Conservation (phyloP, 1,140 invertebrate genomes). For the Mactra quadrangularis region DNA sequence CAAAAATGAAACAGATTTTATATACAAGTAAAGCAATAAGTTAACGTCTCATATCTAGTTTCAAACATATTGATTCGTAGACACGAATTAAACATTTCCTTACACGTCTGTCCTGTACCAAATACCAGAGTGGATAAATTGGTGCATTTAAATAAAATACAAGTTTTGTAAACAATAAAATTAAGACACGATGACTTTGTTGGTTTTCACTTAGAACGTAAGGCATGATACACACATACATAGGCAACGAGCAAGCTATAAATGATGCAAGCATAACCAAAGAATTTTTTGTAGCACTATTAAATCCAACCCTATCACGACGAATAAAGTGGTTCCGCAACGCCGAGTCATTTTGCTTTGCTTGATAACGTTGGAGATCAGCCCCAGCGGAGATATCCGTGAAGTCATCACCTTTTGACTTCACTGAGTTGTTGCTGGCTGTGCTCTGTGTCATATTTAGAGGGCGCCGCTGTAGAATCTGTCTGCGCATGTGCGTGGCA, state of each 20-base stretch:
- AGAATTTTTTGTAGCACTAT: constrained; percentile 72
- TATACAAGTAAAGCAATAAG: too few relatives aligned
- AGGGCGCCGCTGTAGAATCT: constrained; percentile 52
- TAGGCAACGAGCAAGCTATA: constrained; percentile 69
- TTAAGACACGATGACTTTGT: constrained; percentile 52
- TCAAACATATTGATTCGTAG: constrained; percentile 62
- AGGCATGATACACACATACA: constrained; percentile 70
- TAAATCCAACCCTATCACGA: constrained; percentile 65
- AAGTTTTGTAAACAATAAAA: constrained; percentile 67
- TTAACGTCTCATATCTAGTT: constrained; percentile 56
- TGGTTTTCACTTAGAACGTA: constrained; percentile 44
- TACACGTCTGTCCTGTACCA: constrained; percentile 73
- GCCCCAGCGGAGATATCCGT: constrained; percentile 72
- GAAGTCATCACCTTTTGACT: constrained; percentile 62
- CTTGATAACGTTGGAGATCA: constrained; percentile 69
- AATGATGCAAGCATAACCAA: constrained; percentile 72
- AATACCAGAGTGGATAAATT: constrained; percentile 75
- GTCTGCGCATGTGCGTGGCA: constrained; percentile 37
- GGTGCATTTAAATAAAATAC: constrained; percentile 73
- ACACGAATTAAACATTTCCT: constrained; percentile 70
- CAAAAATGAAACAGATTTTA: too few relatives aligned
- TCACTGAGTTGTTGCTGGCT: constrained; percentile 60
- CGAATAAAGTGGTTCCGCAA: constrained; percentile 67
- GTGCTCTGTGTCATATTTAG: constrained; percentile 64
- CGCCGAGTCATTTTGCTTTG: constrained; percentile 64